phyloP scores from a whole-genome alignment of 30 jellyfish, hydroid and myxozoan species.

The Pelagia noctiluca region DNA sequence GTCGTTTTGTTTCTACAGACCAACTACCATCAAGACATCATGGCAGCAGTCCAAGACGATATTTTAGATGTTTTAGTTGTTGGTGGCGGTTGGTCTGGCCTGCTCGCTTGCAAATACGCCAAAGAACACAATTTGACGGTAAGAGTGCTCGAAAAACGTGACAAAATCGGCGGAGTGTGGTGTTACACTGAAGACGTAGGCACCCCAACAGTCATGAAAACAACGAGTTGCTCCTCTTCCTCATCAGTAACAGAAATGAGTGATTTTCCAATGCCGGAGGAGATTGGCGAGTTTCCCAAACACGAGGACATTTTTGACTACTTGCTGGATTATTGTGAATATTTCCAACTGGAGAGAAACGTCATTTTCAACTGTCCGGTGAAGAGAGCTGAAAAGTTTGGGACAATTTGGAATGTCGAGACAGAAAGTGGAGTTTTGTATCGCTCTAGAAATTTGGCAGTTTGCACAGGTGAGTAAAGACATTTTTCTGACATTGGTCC shows the following conservation, averaged over 20 bases:
- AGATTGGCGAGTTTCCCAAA: conserved; percentile 87
- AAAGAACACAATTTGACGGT: conserved; percentile 66
- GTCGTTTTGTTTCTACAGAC: too few species aligned
- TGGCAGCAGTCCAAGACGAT: conserved; percentile 81
- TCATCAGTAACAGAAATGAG: conserved; percentile 92
- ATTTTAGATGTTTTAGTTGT: conserved; percentile 67
- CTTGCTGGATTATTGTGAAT: conserved; percentile 50
- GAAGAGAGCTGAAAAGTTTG: conserved; percentile 39
- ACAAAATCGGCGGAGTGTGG: conserved; percentile 92
- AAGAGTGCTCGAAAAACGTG: conserved; percentile 79
- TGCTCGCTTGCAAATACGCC: conserved; percentile 87
- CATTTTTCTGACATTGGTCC: too few species aligned
- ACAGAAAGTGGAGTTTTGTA: conserved; percentile 42
- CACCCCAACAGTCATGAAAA: conserved; percentile 84
- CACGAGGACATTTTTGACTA: conserved; percentile 76
- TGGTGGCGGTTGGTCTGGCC: conserved; percentile 98
- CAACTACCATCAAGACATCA: too few species aligned
- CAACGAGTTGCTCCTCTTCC: conserved; percentile 81
- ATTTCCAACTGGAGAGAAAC: conserved; percentile 53
- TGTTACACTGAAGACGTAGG: conserved; percentile 70
- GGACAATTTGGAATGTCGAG: conserved; percentile 55
- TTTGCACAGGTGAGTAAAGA: conserved; percentile 82
- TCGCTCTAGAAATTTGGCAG: conserved; percentile 73
- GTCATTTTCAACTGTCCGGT: conserved; percentile 72
- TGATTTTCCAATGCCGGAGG: conserved; percentile 91